Evolutionary conservation across 1,140 invertebrate genomes (phyloP).

Genomic region (Solen grandis): DNA sequence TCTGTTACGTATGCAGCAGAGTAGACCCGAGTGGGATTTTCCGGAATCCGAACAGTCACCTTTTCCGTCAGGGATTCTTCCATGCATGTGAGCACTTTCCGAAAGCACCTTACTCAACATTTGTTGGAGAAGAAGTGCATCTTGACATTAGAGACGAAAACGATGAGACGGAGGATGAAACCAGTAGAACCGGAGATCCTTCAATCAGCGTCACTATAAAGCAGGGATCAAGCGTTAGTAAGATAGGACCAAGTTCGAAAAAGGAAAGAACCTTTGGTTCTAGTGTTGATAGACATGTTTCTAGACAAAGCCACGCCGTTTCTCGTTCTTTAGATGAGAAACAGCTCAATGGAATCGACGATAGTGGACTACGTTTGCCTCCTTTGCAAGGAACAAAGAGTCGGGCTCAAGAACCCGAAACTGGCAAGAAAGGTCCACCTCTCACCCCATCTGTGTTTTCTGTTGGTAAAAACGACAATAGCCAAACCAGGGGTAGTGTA

Average conservation of each 20-base stretch:
- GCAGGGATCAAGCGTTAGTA: constrained; percentile 27
- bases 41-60: constrained; percentile 30
- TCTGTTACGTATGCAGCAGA: constrained; percentile 45
- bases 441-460: too few relatives aligned
- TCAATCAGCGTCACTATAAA: constrained; percentile 36
- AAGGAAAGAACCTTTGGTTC: constrained; percentile 32
- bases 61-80: constrained; percentile 36
- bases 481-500: too few relatives aligned
- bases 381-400: too few relatives aligned
- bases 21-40: constrained; percentile 40
- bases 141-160: background rate
- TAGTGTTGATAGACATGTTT: background rate
- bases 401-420: too few relatives aligned
- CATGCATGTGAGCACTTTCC: constrained; percentile 48
- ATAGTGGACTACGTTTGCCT: too few relatives aligned
- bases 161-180: background rate
- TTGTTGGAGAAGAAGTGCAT: constrained; percentile 33
- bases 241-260: background rate
- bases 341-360: too few relatives aligned
- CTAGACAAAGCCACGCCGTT: background rate
- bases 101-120: constrained; percentile 36
- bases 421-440: too few relatives aligned
- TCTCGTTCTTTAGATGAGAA: background rate
- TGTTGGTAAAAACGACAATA: too few relatives aligned
- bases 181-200: background rate